Conservation (phyloP, 1,140 invertebrate species). For the Caenorhabditis briggsae region DNA sequence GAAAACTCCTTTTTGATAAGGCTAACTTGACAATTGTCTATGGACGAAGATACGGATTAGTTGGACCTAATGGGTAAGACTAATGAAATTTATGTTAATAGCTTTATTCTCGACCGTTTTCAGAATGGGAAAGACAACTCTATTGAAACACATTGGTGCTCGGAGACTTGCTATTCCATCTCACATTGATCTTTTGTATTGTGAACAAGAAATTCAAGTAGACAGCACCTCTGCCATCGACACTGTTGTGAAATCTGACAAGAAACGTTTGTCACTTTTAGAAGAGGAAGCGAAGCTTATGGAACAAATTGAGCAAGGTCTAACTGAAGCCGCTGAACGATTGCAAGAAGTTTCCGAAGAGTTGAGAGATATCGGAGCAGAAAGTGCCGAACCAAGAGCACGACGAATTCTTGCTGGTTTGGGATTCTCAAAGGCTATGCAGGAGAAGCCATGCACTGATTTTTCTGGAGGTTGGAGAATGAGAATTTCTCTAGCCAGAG, state of each 20-base stretch:
- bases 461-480: conserved; percentile 99
- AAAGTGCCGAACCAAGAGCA: conserved; percentile 94
- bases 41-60: conserved; percentile 93
- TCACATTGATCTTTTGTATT: conserved; percentile 94
- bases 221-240: conserved; percentile 92
- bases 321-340: conserved; percentile 83
- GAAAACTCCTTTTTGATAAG: conserved; percentile 97
- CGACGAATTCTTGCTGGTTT: conserved; percentile 95
- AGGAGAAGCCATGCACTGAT: conserved; percentile 83
- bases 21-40: conserved; percentile 93
- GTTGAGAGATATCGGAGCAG: conserved; percentile 93
- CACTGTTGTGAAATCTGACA: conserved; percentile 90
- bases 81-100: background rate
- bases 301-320: conserved; percentile 82
- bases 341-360: conserved; percentile 88
- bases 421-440: conserved; percentile 94
- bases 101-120: conserved; percentile 19
- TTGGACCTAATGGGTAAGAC: conserved; percentile 91
- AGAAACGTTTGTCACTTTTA: conserved; percentile 84
- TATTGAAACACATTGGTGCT: conserved; percentile 91
- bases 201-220: conserved; percentile 92
- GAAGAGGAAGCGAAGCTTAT: conserved; percentile 87
- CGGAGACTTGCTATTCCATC: conserved; percentile 88
- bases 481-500: conserved; percentile 91
- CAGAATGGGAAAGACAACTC: conserved; percentile 96